These are phyloP conservation scores for Atethmia centrago DNA, from an alignment of 2,888 invertebrate species.

Conservation along the genomic window DNA sequence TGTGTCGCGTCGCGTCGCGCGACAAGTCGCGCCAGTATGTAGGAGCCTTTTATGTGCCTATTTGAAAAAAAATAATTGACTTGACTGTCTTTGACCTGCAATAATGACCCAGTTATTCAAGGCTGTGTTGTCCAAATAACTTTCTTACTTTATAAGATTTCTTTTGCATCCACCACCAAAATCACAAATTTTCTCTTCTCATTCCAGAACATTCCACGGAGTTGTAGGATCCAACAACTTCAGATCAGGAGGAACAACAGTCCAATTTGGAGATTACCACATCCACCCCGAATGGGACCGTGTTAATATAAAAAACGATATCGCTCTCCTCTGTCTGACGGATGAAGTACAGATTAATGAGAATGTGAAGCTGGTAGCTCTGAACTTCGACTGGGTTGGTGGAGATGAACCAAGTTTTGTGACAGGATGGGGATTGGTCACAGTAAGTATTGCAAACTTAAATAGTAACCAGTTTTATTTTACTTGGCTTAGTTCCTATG, in stretches of 20 bases:
- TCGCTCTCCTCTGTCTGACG: constrained; percentile 62
- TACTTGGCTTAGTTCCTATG: too few species aligned
- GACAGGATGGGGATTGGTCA: constrained; percentile 73
- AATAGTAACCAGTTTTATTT: too few species aligned
- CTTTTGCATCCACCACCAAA: neutral
- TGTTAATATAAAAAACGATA: constrained; percentile 69
- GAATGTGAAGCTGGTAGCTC: constrained; percentile 46
- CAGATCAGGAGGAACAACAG: constrained; percentile 52
- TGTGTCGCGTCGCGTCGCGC: too few species aligned
- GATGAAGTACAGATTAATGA: constrained; percentile 44
- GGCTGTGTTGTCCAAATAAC: neutral
- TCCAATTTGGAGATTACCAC: constrained; percentile 58
- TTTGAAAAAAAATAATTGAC: too few species aligned
- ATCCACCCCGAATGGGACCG: constrained; percentile 71
- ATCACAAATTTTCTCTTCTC: neutral
- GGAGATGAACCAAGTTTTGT: constrained; percentile 60
- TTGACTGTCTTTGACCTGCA: too few species aligned
- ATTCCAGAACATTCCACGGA: constrained; percentile 64
- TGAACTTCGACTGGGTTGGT: constrained; percentile 57
- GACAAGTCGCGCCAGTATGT: too few species aligned
- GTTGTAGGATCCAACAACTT: constrained; percentile 70
- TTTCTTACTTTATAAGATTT: neutral
- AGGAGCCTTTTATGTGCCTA: too few species aligned
- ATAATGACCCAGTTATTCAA: neutral
- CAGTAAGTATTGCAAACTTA: neutral